These are phyloP conservation scores for Thamnophis elegans DNA, from an alignment of 2,797 vertebrate species.

Conservation along the genomic window DNA sequence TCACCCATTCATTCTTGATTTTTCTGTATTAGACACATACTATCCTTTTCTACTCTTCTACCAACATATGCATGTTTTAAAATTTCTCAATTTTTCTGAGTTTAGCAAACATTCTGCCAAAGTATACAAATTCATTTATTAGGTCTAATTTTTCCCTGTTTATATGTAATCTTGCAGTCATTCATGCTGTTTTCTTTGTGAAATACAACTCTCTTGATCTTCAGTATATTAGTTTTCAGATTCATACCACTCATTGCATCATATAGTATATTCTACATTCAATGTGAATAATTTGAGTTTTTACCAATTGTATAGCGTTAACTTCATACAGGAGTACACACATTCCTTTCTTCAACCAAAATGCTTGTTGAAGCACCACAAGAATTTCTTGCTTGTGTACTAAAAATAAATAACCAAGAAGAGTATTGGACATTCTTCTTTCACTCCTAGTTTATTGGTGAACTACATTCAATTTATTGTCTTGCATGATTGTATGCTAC, in stretches of 20 bases:
- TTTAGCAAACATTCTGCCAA: neutral
- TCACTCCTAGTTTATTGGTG: neutral
- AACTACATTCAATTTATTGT: neutral
- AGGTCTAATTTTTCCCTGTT: neutral
- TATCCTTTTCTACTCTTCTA: neutral
- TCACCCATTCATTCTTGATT: neutral
- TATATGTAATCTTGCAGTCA: neutral
- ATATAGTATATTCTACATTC: neutral
- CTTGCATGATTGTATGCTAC: neutral
- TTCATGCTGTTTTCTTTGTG: neutral
- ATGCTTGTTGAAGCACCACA: neutral
- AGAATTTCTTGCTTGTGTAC: neutral
- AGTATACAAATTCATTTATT: neutral
- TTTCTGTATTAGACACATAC: neutral
- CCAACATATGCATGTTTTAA: neutral
- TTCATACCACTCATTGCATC: neutral
- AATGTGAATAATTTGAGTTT: neutral
- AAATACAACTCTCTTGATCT: neutral
- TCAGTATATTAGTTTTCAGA: neutral
- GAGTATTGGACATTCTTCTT: neutral
- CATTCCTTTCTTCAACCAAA: neutral
- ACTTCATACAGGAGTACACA: neutral
- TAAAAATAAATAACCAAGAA: neutral
- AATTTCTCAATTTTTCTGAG: neutral
- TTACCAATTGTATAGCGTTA: neutral